Conservation (phyloP, 2,888 invertebrate genomes). For the Automeris io region DNA sequence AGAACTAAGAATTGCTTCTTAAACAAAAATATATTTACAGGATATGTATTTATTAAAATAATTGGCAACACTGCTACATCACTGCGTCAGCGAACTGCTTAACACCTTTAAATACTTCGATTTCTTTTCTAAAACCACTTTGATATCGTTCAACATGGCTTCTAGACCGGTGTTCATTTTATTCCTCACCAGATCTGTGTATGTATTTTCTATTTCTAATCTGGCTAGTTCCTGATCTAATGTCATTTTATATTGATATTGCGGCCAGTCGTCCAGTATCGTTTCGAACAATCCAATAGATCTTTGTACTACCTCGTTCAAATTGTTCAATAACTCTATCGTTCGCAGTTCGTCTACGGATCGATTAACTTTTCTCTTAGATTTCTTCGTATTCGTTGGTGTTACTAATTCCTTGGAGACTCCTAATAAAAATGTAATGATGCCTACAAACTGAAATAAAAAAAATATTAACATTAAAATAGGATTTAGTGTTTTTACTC, state of each 20-base stretch:
- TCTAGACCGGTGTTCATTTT: constrained; percentile 68
- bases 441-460: constrained; percentile 72
- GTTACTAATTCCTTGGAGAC: constrained; percentile 72
- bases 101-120: constrained; percentile 68
- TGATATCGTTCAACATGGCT: constrained; percentile 69
- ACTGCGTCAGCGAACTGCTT: constrained; percentile 2
- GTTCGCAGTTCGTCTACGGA: constrained; percentile 63
- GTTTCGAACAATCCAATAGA: constrained; percentile 52
- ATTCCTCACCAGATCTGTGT: constrained; percentile 53
- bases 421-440: constrained; percentile 74
- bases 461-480: too few species aligned
- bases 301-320: constrained; percentile 48
- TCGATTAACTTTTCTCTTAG: constrained; percentile 73
- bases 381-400: constrained; percentile 71
- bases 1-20: too few species aligned
- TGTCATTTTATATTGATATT: constrained; percentile 37
- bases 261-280: constrained; percentile 60
- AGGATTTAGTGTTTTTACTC: too few species aligned
- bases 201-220: constrained; percentile 44
- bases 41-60: constrained; percentile 36
- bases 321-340: constrained; percentile 37
- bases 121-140: constrained; percentile 73
- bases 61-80: constrained; percentile 10
- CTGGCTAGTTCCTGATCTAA: constrained; percentile 54
- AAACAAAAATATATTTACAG: constrained; percentile 38